Conservation (phyloP, 2,888 invertebrate genomes). For the Sesia bembeciformis region DNA sequence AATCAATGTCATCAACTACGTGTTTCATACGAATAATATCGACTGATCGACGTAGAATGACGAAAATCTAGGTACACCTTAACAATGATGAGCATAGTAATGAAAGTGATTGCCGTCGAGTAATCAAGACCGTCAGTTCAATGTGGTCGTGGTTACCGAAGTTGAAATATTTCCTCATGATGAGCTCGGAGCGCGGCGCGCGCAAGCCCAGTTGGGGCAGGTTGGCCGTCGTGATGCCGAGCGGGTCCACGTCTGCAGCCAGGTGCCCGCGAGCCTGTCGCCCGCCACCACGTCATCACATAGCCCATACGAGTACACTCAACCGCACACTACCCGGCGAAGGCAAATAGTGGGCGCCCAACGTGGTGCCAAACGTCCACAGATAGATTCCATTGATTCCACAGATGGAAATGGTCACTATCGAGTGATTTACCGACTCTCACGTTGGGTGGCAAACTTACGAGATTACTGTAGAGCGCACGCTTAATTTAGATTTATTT, state of each 20-base stretch:
- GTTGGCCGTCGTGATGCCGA: slow-evolving; percentile 88
- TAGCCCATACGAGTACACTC: slow-evolving; percentile 31
- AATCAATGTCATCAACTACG: too few relatives aligned
- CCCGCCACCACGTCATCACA: slow-evolving; percentile 49
- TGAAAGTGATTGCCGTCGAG: slow-evolving; percentile 37
- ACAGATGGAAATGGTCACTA: too few relatives aligned
- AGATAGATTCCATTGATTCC: too few relatives aligned
- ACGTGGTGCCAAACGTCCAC: neutral
- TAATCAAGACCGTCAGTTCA: slow-evolving; percentile 19
- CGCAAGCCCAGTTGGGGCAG: slow-evolving; percentile 71
- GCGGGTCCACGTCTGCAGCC: slow-evolving; percentile 94
- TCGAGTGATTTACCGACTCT: too few relatives aligned
- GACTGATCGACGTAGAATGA: too few relatives aligned
- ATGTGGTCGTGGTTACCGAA: slow-evolving; percentile 57
- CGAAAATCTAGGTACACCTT: too few relatives aligned
- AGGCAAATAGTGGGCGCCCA: slow-evolving; percentile 5
- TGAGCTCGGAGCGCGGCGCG: slow-evolving; percentile 68
- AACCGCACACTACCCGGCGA: slow-evolving; percentile 20
- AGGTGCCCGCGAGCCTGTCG: slow-evolving; percentile 93
- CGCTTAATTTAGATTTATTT: too few relatives aligned
- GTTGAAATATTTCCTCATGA: slow-evolving; percentile 75
- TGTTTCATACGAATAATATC: too few relatives aligned
- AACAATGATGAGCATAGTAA: too few relatives aligned
- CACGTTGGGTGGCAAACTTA: too few relatives aligned
- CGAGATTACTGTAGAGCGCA: too few relatives aligned